These are phyloP conservation scores for Tachystola acroxantha DNA, from an alignment of 2,888 invertebrate genomes.

Conservation along the genomic window DNA sequence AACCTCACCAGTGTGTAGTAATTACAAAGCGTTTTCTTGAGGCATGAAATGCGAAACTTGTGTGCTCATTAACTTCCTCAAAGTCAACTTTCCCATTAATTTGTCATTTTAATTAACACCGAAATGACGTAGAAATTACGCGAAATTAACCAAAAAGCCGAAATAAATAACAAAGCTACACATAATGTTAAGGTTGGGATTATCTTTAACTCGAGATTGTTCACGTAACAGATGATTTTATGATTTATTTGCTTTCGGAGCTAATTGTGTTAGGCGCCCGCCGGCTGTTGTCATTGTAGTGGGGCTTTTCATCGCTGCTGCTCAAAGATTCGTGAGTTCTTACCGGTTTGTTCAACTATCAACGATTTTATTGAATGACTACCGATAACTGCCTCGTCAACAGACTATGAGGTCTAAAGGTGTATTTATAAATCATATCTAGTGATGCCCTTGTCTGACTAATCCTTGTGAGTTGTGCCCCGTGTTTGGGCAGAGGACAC, in stretches of 20 bases:
- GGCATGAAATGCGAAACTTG: conserved; percentile 51
- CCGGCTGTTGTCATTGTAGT: conserved; percentile 38
- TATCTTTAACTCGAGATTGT: conserved; percentile 41
- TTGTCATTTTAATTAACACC: conserved; percentile 53
- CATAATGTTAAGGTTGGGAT: conserved; percentile 13
- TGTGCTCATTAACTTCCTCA: conserved; percentile 44
- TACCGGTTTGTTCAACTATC: conserved; percentile 24
- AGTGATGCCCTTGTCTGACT: background rate
- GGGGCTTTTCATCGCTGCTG: conserved; percentile 30
- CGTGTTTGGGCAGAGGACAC: background rate
- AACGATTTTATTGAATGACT: conserved; percentile 28
- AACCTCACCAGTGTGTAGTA: conserved; percentile 41
- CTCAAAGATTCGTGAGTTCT: conserved; percentile 27
- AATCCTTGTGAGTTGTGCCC: conserved; percentile 1
- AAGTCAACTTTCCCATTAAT: conserved; percentile 52
- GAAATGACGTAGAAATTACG: conserved; percentile 28
- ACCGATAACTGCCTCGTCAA: conserved; percentile 25
- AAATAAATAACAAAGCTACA: conserved; percentile 16
- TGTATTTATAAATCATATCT: background rate
- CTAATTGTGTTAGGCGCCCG: conserved; percentile 53
- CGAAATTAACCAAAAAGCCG: conserved; percentile 10
- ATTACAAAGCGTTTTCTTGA: conserved; percentile 53
- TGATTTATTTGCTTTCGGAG: conserved; percentile 57
- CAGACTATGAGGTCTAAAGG: background rate
- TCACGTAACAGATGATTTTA: conserved; percentile 47